A percentile compares a stretch with the other conserved stretches of the same genome.
These are phyloP conservation scores for Zapornia atra DNA, from an alignment of 2,113 vertebrate species.

Conservation along the genomic window DNA sequence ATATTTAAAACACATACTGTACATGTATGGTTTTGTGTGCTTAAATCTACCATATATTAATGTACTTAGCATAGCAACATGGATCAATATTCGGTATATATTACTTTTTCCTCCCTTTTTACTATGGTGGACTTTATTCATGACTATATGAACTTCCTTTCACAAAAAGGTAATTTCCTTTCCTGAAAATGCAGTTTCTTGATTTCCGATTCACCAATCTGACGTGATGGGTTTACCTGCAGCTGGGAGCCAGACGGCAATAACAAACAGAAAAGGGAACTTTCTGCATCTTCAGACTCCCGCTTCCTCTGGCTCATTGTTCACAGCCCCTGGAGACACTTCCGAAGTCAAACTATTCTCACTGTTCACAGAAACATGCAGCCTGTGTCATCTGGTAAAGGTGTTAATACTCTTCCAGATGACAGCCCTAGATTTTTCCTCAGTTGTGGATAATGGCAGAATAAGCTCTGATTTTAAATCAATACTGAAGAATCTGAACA, in stretches of 20 bases:
- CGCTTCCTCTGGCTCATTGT: slow-evolving; percentile 23
- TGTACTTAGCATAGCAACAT: slow-evolving; percentile 16
- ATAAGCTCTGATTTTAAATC: slow-evolving; percentile 38
- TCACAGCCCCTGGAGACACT: slow-evolving; percentile 32
- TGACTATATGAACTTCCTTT: slow-evolving; percentile 17
- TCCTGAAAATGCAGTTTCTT: slow-evolving; percentile 34
- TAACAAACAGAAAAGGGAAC: slow-evolving; percentile 11
- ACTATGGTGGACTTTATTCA: neutral
- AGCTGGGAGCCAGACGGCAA: slow-evolving; percentile 29
- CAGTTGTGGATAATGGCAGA: neutral
- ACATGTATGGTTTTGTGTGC: neutral
- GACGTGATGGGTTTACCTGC: slow-evolving; percentile 64
- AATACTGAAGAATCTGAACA: slow-evolving; percentile 13
- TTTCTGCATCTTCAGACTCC: slow-evolving; percentile 48
- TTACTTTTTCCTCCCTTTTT: neutral
- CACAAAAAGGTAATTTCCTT: slow-evolving; percentile 50
- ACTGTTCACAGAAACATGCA: neutral
- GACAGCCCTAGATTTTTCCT: neutral
- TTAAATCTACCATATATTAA: neutral
- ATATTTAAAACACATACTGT: neutral
- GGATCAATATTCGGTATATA: neutral
- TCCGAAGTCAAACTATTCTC: neutral
- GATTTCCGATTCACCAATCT: slow-evolving; percentile 10
- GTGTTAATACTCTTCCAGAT: slow-evolving; percentile 55
- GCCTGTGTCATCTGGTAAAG: slow-evolving; percentile 35